phyloP scores from a whole-genome alignment of 2,888 invertebrate genomes.

The Entomobrya multifasciata region DNA sequence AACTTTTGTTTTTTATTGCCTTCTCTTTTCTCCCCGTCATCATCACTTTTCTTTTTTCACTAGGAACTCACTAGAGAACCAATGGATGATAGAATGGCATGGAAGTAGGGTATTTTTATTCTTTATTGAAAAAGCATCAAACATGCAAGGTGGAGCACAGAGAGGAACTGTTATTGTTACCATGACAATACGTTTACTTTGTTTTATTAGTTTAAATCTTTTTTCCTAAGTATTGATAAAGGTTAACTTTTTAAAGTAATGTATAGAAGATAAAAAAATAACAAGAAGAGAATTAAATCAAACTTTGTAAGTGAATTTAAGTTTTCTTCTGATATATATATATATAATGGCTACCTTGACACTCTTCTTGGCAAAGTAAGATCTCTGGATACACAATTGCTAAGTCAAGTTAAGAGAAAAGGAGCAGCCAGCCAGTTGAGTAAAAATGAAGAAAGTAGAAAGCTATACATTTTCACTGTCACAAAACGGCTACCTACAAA shows the following conservation, averaged over 20 bases:
- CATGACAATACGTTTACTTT: constrained; percentile 21
- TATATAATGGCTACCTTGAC: constrained; percentile 65
- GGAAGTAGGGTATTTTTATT: too few species aligned
- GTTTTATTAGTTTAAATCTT: constrained; percentile 21
- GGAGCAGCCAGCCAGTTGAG: not conserved
- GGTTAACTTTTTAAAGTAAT: constrained; percentile 46
- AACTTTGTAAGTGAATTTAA: constrained; percentile 38
- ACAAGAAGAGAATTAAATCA: not conserved
- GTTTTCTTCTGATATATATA: not conserved
- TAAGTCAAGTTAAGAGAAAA: not conserved
- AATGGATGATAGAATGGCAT: too few species aligned
- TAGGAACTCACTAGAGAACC: too few species aligned
- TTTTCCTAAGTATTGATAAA: not conserved
- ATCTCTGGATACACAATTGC: not conserved
- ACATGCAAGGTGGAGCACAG: not conserved
- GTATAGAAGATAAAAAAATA: not conserved
- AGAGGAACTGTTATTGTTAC: not conserved
- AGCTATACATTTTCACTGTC: not conserved
- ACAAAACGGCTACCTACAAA: not conserved
- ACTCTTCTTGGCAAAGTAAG: constrained; percentile 27
- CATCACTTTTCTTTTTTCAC: not conserved
- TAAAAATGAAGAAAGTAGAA: not conserved
- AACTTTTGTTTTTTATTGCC: constrained; percentile 38
- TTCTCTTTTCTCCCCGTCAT: not conserved
- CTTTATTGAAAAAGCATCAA: too few species aligned